Conservation (phyloP, 1,140 invertebrate species). For the Phthorimaea operculella region DNA sequence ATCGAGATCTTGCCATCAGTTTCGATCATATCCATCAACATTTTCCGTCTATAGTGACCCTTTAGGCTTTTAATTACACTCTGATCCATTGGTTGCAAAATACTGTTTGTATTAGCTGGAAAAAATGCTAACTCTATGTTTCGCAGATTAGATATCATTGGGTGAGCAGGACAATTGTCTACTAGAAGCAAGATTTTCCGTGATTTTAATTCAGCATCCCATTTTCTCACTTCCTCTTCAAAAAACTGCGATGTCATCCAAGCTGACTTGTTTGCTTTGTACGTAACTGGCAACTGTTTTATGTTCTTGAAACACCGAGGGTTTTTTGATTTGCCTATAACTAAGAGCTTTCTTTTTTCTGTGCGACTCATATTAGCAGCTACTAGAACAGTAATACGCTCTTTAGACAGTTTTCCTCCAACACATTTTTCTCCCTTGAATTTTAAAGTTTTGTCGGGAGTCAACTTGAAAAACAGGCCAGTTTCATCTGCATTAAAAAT, state of each 20-base stretch:
- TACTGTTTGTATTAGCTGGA: slow-evolving; percentile 54
- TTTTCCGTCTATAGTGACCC: slow-evolving; percentile 20
- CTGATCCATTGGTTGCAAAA: slow-evolving; percentile 63
- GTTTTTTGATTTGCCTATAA: slow-evolving; percentile 57
- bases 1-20: slow-evolving; percentile 24
- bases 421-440: slow-evolving; percentile 41
- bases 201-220: slow-evolving; percentile 32
- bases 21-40: slow-evolving; percentile 29
- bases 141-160: slow-evolving; percentile 31
- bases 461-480: slow-evolving; percentile 49
- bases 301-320: slow-evolving; percentile 63
- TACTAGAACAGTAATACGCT: slow-evolving; percentile 50
- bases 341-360: slow-evolving; percentile 29
- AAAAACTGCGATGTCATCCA: slow-evolving; percentile 62
- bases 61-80: slow-evolving; percentile 48
- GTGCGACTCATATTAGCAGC: slow-evolving; percentile 49
- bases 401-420: slow-evolving; percentile 54
- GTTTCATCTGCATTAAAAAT: slow-evolving; percentile 65
- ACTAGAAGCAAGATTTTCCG: slow-evolving; percentile 43
- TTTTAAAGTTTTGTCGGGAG: slow-evolving; percentile 31
- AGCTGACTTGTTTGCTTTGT: slow-evolving; percentile 59
- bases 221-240: slow-evolving; percentile 32
- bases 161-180: slow-evolving; percentile 43
- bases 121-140: slow-evolving; percentile 52
- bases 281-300: slow-evolving; percentile 45